phyloP scores from a whole-genome alignment of 2,888 invertebrate species.

The Erpobdella octoculata region DNA sequence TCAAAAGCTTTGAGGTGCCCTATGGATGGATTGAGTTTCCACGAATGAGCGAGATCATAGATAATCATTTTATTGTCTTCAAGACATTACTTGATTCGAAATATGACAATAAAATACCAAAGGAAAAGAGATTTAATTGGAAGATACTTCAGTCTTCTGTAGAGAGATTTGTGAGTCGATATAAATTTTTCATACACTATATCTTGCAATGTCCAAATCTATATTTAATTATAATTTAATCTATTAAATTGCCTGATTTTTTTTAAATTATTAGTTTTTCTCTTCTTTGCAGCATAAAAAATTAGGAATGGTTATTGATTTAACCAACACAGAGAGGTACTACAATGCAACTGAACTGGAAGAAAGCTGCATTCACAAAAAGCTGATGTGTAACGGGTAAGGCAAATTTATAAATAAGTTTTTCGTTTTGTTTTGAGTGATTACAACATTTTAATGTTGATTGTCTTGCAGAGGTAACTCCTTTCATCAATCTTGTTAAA shows the following conservation, averaged over 20 bases:
- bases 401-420: too few species aligned
- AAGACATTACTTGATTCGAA: conserved; percentile 80
- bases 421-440: too few species aligned
- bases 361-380: too few species aligned
- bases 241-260: too few species aligned
- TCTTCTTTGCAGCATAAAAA: conserved; percentile 59
- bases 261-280: too few species aligned
- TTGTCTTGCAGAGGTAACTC: too few species aligned
- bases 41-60: conserved; percentile 51
- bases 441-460: too few species aligned
- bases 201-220: too few species aligned
- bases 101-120: conserved; percentile 77
- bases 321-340: conserved; percentile 88
- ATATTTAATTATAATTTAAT: too few species aligned
- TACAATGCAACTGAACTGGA: conserved; percentile 78
- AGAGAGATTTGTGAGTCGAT: not conserved
- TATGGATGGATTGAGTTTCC: conserved; percentile 55
- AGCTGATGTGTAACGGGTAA: too few species aligned
- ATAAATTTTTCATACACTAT: not conserved
- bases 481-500: too few species aligned
- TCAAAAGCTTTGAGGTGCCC: conserved; percentile 43
- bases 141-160: conserved; percentile 61
- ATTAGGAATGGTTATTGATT: conserved; percentile 88
- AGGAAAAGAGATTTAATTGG: conserved; percentile 73
- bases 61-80: conserved; percentile 73